Base-by-base conservation (phyloP, 2,888 invertebrate genomes). In the Drosophila prostipennis region DNA sequence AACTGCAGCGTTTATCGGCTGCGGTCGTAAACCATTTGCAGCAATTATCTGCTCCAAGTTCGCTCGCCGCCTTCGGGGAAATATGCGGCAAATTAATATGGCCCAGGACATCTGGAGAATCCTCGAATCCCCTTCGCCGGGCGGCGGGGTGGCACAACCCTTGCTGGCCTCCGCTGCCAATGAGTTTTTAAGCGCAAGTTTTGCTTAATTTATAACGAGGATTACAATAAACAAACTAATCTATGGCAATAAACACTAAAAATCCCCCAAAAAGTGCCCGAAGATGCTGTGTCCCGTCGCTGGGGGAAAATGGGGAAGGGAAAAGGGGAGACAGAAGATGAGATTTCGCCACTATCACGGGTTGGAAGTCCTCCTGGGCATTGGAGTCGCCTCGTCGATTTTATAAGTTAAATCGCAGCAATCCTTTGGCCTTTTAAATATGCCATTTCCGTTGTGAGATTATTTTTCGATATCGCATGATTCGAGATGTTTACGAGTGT, bases 211-310 rank as follows among this genome's bases (percentile, higher is more conserved):
- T 90, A 90, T 89, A 85, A 76, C 80, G 74, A 85, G 86, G 91
- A 91, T 91, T 85, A 90, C 88, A 88, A 90, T 91, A 90, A 91
- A 91, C 85, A 87, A 91, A 89, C 85, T 90, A 90, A 91, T 90
- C 91, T 90, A 70, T 34, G 74, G 80, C 80, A 89, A 90, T 90
- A 91, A 90, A 90, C 88, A 89, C 89, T 84, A 79, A 88, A 89
- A 89, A 82, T 82, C 85, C 90, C 90, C 83, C 76, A 48, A 74
- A 74, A 79, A 88, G 83, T 79, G 76, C 76, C 58, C 8, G 72
- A 56, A 56, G 57, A 49, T 19, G 48, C 61, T 63, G 49, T 48
- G 49, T 29, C 11, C 19, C n/a, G 16, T 40, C 23, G 43, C 37
- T 13, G 69, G n/a, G 29, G 69, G 45, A n/a, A 11, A 19, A 13